Conservation (phyloP, 1,140 invertebrate species). For the Apis laboriosa region DNA sequence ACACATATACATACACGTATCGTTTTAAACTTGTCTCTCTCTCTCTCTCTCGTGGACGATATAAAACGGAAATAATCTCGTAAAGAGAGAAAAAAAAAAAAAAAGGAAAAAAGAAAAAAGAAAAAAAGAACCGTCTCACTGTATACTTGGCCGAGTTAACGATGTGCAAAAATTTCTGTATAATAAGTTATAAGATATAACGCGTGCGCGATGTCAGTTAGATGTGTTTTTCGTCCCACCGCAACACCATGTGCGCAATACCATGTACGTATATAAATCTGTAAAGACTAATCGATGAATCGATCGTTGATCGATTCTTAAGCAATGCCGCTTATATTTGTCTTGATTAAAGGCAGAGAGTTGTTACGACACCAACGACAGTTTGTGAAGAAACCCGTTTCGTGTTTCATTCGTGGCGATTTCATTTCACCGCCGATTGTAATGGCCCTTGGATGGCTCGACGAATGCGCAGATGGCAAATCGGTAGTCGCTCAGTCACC, state of each 20-base stretch:
- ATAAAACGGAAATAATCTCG: background rate
- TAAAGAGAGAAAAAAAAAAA: too few species aligned
- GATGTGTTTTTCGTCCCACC: background rate
- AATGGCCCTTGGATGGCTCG: too few species aligned
- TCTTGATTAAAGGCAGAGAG: slow-evolving; percentile 14
- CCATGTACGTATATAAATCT: background rate
- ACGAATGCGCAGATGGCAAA: background rate
- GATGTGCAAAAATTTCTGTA: too few species aligned
- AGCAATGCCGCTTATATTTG: background rate
- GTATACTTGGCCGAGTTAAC: too few species aligned
- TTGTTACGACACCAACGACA: background rate
- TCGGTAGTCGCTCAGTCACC: background rate
- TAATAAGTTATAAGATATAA: background rate
- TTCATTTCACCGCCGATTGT: background rate
- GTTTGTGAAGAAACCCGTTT: background rate
- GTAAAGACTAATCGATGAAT: background rate
- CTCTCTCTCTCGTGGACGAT: background rate
- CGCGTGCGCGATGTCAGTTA: background rate
- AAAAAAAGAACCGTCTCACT: too few species aligned
- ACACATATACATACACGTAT: too few species aligned
- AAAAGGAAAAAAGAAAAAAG: too few species aligned
- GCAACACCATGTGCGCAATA: background rate
- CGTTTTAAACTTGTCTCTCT: too few species aligned
- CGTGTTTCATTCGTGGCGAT: background rate
- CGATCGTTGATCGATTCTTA: background rate